Percentiles rank a stretch among this genome's conserved stretches.
phyloP scores from a whole-genome alignment of 1,140 invertebrate genomes.

The Dendrolimus punctatus region DNA sequence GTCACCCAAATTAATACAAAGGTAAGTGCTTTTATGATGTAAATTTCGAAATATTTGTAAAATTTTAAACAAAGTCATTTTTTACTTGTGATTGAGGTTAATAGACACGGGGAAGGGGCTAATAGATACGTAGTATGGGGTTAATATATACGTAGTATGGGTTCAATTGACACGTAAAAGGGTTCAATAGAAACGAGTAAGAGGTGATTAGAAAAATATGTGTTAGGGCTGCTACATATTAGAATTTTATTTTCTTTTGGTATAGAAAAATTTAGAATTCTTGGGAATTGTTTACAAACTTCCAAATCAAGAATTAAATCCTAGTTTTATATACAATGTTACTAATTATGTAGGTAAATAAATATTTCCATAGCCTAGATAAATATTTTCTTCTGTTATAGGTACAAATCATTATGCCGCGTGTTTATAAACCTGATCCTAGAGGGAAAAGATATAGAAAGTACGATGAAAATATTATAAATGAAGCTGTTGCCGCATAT shows the following conservation, averaged over 20 bases:
- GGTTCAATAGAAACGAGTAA: conserved; percentile 8
- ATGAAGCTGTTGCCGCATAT: conserved; percentile 13
- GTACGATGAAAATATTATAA: conserved; percentile 12
- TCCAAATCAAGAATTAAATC: conserved; percentile 1
- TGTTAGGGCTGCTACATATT: conserved; percentile 2
- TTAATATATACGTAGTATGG: conserved; percentile 11
- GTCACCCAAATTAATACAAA: background rate
- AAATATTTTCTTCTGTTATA: conserved; percentile 6
- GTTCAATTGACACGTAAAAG: conserved; percentile 11
- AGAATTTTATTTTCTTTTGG: conserved; percentile 2
- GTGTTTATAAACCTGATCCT: conserved; percentile 13
- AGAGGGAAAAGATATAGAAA: conserved; percentile 9
- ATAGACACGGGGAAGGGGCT: conserved; percentile 11
- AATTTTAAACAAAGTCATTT: conserved; percentile 2
- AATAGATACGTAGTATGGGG: conserved; percentile 10
- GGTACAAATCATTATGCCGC: conserved; percentile 15
- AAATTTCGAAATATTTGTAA: conserved; percentile 2
- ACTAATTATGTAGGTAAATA: background rate
- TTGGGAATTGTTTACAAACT: too few species aligned
- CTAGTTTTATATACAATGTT: conserved; percentile 1
- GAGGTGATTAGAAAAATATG: conserved; percentile 5
- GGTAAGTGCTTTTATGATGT: background rate
- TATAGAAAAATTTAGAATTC: too few species aligned
- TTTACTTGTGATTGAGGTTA: conserved; percentile 7
- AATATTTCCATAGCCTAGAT: background rate